Conservation (phyloP, 2,888 invertebrate genomes). For the Sclerodermus sp. region DNA sequence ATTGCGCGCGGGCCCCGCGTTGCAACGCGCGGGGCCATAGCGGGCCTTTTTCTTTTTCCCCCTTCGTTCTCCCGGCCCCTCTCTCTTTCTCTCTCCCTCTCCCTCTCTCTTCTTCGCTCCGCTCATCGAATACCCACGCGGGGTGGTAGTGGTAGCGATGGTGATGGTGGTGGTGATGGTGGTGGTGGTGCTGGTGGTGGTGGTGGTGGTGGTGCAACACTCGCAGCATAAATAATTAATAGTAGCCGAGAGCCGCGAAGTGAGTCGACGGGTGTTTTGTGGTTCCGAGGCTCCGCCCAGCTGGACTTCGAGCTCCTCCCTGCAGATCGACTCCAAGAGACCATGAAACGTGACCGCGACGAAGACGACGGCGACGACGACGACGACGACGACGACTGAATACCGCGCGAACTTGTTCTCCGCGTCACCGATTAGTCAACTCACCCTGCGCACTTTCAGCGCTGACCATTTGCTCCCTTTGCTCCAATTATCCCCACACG, state of each 20-base stretch:
- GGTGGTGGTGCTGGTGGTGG: too few relatives aligned
- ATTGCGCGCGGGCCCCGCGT: neutral
- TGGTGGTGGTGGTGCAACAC: slow-evolving; percentile 45
- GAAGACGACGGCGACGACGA: slow-evolving; percentile 3
- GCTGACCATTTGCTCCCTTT: too few relatives aligned
- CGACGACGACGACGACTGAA: neutral
- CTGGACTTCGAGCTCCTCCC: slow-evolving; percentile 54
- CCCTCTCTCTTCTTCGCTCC: neutral
- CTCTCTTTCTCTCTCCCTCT: neutral
- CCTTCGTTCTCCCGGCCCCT: neutral
- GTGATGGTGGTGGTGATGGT: too few relatives aligned
- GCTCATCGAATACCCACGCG: too few relatives aligned
- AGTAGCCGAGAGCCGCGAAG: slow-evolving; percentile 50
- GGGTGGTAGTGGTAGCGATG: too few relatives aligned
- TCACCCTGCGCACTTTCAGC: too few relatives aligned
- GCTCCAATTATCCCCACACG: too few relatives aligned
- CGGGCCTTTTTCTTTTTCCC: neutral
- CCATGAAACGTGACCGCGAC: slow-evolving; percentile 15
- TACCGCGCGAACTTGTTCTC: slow-evolving; percentile 9
- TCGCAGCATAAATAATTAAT: slow-evolving; percentile 56
- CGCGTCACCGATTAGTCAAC: too few relatives aligned
- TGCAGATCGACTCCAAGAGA: slow-evolving; percentile 22
- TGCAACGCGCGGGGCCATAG: neutral
- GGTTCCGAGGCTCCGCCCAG: slow-evolving; percentile 55
- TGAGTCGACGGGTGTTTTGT: slow-evolving; percentile 48